phyloP scores from a whole-genome alignment of 2,797 vertebrate species.

The Peromyscus attwateri region DNA sequence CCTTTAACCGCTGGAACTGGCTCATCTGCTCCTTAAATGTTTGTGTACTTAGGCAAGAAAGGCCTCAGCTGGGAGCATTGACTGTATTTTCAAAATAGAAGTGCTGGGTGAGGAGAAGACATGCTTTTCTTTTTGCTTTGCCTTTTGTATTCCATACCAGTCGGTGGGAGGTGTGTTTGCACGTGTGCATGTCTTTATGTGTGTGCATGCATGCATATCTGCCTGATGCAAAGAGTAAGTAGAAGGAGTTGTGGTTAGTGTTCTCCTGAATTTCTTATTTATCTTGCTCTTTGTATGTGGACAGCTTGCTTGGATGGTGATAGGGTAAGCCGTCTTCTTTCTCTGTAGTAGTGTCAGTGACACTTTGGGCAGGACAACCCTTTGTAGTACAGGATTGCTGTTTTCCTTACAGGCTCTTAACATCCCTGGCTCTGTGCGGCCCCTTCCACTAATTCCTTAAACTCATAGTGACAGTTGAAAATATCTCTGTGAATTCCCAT shows the following conservation, averaged over 20 bases:
- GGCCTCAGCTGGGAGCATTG: neutral
- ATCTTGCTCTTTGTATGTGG: neutral
- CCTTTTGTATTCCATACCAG: neutral
- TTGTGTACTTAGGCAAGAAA: neutral
- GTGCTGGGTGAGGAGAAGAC: neutral
- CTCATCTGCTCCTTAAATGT: slow-evolving; percentile 35
- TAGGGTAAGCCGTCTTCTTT: neutral
- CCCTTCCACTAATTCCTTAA: neutral
- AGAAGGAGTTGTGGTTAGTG: neutral
- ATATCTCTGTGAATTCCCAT: neutral
- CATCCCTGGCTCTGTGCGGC: neutral
- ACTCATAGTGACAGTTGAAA: slow-evolving; percentile 2
- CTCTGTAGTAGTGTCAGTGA: neutral
- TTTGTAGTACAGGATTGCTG: neutral
- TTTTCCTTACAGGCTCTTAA: neutral
- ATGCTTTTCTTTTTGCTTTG: neutral
- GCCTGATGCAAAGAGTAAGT: neutral
- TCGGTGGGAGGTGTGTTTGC: neutral
- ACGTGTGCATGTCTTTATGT: neutral
- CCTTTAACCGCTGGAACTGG: neutral
- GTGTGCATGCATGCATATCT: neutral
- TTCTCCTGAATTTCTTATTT: neutral
- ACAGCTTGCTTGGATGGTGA: neutral
- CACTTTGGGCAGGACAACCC: neutral
- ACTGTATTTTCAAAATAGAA: slow-evolving; percentile 55